Conservation (phyloP, 2,797 vertebrate genomes). For the Spinibarbus caldwelli region DNA sequence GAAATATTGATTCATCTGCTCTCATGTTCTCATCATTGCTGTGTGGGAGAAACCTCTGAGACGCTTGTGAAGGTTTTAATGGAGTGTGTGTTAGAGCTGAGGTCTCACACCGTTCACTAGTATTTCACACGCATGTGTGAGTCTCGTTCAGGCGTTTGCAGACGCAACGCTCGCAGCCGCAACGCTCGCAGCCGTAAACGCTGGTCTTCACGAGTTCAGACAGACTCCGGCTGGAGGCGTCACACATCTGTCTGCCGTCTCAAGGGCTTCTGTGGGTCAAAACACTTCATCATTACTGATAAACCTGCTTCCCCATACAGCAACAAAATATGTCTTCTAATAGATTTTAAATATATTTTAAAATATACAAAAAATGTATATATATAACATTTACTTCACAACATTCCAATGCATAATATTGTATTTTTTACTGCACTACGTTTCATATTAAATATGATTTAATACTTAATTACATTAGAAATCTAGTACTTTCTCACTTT, state of each 20-base stretch:
- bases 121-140: slow-evolving; percentile 66
- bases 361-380: too few relatives aligned
- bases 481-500: too few relatives aligned
- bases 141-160: slow-evolving; percentile 42
- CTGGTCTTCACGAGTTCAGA: slow-evolving; percentile 36
- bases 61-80: neutral
- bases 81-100: slow-evolving; percentile 35
- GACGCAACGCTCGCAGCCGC: too few relatives aligned
- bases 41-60: neutral
- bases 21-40: neutral
- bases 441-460: too few relatives aligned
- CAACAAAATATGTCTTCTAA: neutral
- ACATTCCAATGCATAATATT: too few relatives aligned
- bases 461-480: too few relatives aligned
- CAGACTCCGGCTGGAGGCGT: neutral
- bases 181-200: neutral
- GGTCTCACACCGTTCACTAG: slow-evolving; percentile 59
- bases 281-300: neutral
- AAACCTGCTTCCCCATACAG: neutral
- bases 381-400: too few relatives aligned
- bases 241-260: slow-evolving; percentile 45
- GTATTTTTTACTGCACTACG: too few relatives aligned
- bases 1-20: neutral
- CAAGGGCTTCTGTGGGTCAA: slow-evolving; percentile 47
- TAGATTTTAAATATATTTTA: too few relatives aligned